Evolutionary conservation across 1,140 invertebrate species (phyloP).

Genomic region (Hermetia illucens): DNA sequence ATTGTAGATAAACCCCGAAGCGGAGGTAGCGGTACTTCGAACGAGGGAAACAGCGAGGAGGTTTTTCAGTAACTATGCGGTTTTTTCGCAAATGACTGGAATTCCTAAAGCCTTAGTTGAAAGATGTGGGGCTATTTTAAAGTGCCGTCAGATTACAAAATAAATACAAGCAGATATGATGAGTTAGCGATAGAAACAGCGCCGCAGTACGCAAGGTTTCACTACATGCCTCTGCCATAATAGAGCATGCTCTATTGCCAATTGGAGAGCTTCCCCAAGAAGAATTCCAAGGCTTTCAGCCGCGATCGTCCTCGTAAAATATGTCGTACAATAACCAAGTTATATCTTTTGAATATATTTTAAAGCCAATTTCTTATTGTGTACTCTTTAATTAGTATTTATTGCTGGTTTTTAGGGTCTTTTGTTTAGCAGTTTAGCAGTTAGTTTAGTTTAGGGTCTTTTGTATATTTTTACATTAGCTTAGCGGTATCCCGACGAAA

Average conservation of each 20-base stretch:
- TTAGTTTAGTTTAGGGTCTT: no score
- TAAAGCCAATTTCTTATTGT: no score
- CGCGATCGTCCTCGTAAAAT: constrained; percentile 18
- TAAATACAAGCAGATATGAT: no score
- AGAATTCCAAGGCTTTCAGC: no score
- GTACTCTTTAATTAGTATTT: no score
- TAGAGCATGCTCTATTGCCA: constrained; percentile 17
- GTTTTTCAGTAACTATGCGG: constrained; percentile 20
- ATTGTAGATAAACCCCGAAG: constrained; percentile 11
- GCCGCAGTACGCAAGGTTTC: constrained; percentile 5
- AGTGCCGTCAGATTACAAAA: no score
- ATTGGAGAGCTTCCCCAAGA: constrained; percentile 26
- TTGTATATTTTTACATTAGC: no score
- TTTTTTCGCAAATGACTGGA: no score
- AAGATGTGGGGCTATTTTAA: constrained; percentile 22
- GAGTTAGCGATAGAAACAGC: constrained; percentile 14
- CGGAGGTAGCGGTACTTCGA: constrained; percentile 19
- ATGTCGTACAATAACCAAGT: constrained; percentile 8
- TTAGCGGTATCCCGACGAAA: no score
- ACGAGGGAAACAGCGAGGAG: constrained; percentile 24
- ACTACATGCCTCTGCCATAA: constrained; percentile 7
- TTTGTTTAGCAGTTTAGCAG: no score
- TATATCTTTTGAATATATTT: constrained; percentile 14
- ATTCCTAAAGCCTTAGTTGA: no score
- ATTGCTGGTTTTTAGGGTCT: no score